Evolutionary conservation across 2,113 vertebrate genomes (phyloP).

Genomic region (Lepisosteus osseus): DNA sequence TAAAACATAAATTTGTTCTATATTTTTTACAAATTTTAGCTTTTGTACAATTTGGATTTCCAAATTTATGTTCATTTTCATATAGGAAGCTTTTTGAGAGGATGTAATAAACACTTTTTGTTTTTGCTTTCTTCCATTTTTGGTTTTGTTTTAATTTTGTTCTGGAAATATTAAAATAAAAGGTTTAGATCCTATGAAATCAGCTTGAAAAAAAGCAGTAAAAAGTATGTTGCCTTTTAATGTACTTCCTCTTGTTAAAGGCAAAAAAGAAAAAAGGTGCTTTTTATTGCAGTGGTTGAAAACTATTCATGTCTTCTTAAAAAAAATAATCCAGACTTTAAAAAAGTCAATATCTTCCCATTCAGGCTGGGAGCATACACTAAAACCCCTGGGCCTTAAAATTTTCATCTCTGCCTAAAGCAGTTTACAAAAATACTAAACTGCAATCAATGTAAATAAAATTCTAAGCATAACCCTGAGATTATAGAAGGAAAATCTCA

Average conservation of each 20-base stretch:
- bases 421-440: constrained; percentile 76
- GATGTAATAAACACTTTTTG: constrained; percentile 22
- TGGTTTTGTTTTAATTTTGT: constrained; percentile 17
- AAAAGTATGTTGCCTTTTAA: constrained; percentile 58
- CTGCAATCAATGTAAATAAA: constrained; percentile 76
- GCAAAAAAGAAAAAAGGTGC: constrained; percentile 53
- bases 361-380: constrained; percentile 77
- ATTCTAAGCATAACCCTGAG: constrained; percentile 73
- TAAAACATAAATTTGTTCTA: constrained; percentile 66
- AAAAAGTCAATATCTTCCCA: constrained; percentile 75
- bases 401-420: constrained; percentile 78
- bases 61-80: constrained; percentile 58
- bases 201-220: constrained; percentile 47
- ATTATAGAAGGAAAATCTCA: constrained; percentile 58
- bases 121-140: constrained; percentile 18
- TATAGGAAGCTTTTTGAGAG: constrained; percentile 55
- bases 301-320: constrained; percentile 75
- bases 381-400: constrained; percentile 82
- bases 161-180: constrained; percentile 16
- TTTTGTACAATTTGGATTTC: constrained; percentile 70
- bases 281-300: constrained; percentile 55
- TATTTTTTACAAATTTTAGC: constrained; percentile 72
- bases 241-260: constrained; percentile 63
- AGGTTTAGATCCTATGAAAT: constrained; percentile 56
- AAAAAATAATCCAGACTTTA: constrained; percentile 75